phyloP scores from a whole-genome alignment of 2,797 vertebrate genomes.

The Myripristis jacobus region DNA sequence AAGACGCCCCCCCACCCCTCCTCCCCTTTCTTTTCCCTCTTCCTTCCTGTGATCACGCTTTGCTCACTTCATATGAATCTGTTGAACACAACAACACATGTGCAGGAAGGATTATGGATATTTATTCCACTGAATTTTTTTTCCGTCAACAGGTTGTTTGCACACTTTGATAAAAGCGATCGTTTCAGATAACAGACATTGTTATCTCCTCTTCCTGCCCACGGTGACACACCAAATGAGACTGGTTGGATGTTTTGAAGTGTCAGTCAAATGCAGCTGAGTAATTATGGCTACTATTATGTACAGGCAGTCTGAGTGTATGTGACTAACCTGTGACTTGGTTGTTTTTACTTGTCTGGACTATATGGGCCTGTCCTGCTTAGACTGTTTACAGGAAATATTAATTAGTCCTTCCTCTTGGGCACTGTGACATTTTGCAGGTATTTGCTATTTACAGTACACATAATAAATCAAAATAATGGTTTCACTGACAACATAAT shows the following conservation, averaged over 20 bases:
- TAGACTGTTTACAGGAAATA: constrained; percentile 18
- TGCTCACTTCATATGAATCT: constrained; percentile 22
- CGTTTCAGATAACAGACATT: constrained; percentile 25
- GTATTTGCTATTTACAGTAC: background rate
- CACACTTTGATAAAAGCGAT: constrained; percentile 3
- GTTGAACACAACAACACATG: constrained; percentile 52
- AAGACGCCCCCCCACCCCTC: constrained; percentile 24
- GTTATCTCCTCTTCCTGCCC: constrained; percentile 12
- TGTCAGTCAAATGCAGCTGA: constrained; percentile 22
- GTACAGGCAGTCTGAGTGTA: background rate
- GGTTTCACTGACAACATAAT: background rate
- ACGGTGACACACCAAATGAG: constrained; percentile 8
- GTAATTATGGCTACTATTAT: constrained; percentile 4
- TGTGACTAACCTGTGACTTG: background rate
- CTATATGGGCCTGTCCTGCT: background rate
- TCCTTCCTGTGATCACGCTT: background rate
- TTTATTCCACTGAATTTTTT: constrained; percentile 26
- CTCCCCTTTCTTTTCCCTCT: constrained; percentile 1
- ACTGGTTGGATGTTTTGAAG: background rate
- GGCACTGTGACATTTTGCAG: background rate
- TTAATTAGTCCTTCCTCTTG: background rate
- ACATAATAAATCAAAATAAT: background rate
- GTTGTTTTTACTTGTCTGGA: background rate
- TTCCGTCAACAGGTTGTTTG: constrained; percentile 72
- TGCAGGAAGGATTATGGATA: constrained; percentile 57